Percentiles rank a stretch among this genome's conserved stretches.
Evolutionary conservation across 2,888 invertebrate genomes (phyloP).

Genomic region (Therioaphis trifolii): DNA sequence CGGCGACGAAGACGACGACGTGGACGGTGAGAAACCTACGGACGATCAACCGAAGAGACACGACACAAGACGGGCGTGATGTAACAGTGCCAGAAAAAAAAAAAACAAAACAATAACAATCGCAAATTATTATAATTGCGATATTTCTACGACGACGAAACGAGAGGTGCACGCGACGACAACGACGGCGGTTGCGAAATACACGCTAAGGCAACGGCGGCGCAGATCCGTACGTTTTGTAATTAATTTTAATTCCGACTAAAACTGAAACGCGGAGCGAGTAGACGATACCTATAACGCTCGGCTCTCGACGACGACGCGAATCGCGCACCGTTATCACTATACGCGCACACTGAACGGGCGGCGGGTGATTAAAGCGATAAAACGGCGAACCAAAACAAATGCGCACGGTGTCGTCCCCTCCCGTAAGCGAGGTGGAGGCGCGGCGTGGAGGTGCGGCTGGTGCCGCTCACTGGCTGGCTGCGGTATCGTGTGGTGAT

Average conservation of each 20-base stretch:
- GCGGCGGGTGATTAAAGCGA: conserved; percentile 52
- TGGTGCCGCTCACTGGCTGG: too few species aligned
- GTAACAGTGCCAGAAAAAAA: too few species aligned
- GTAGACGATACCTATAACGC: neutral
- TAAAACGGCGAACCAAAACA: conserved; percentile 57
- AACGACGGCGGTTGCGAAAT: neutral
- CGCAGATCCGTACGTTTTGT: neutral
- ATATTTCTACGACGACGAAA: too few species aligned
- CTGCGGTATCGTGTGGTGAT: conserved; percentile 41
- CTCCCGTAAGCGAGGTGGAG: neutral
- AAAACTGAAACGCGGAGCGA: conserved; percentile 3
- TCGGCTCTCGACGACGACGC: conserved; percentile 4
- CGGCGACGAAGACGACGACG: neutral
- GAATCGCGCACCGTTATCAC: conserved; percentile 53
- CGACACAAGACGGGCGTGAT: neutral
- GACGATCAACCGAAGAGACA: too few species aligned
- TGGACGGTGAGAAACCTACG: neutral
- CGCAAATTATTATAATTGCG: too few species aligned
- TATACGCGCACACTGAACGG: conserved; percentile 37
- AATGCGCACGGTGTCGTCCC: conserved; percentile 54
- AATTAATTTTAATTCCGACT: conserved; percentile 20
- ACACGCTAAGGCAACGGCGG: neutral
- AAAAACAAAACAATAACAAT: too few species aligned
- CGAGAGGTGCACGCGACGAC: conserved; percentile 1
- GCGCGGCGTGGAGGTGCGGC: neutral